These are phyloP conservation scores for Xiphophorus hellerii DNA, from an alignment of 2,113 vertebrate genomes.

Conservation along the genomic window DNA sequence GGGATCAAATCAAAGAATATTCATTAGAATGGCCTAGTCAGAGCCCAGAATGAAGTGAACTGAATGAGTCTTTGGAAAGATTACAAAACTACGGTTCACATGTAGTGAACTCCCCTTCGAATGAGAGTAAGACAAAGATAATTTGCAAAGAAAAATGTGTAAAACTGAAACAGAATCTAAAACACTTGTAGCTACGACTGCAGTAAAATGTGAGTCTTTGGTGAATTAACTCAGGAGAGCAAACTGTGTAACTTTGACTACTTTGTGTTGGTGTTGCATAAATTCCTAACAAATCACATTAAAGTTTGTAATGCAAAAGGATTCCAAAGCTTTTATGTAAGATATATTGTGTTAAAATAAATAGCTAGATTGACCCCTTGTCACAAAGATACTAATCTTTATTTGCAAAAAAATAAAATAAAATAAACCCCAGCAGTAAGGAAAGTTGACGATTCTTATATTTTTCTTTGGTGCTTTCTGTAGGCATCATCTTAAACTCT, in stretches of 20 bases:
- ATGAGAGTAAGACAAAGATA: too few species aligned
- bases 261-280: neutral
- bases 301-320: neutral
- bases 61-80: too few species aligned
- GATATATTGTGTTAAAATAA: conserved; percentile 34
- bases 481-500: conserved; percentile 56
- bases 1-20: too few species aligned
- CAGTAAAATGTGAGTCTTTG: neutral
- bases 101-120: too few species aligned
- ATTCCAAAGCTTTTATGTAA: neutral
- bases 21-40: too few species aligned
- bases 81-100: too few species aligned
- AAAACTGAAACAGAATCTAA: too few species aligned
- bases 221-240: neutral
- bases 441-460: conserved; percentile 31
- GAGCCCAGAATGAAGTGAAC: too few species aligned
- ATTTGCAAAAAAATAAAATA: conserved; percentile 36
- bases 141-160: too few species aligned
- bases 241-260: neutral
- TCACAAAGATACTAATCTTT: conserved; percentile 25
- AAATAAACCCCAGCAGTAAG: conserved; percentile 24
- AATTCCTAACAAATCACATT: neutral
- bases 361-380: conserved; percentile 30
- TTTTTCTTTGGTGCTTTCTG: conserved; percentile 30
- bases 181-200: too few species aligned